A percentile compares a stretch with the other conserved stretches of the same genome.
Evolutionary conservation across 2,797 vertebrate genomes (phyloP).

Genomic region (Schizopygopsis pylzovi): DNA sequence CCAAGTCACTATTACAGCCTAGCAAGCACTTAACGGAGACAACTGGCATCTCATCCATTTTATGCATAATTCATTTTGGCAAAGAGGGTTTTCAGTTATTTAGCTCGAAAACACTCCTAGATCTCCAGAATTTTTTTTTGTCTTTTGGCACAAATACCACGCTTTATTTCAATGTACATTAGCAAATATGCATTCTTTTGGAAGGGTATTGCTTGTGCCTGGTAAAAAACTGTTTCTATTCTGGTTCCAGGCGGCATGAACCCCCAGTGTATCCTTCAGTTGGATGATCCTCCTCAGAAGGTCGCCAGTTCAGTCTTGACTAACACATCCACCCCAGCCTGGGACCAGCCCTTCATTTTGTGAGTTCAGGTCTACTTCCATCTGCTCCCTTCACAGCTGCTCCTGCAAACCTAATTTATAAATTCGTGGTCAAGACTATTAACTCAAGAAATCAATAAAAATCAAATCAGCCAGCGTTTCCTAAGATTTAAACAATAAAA

Average conservation of each 20-base stretch:
- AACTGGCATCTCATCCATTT: constrained; percentile 38
- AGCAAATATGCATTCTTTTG: not conserved
- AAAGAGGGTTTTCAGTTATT: not conserved
- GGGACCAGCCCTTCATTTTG: constrained; percentile 96
- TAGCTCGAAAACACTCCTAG: not conserved
- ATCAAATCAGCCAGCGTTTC: not conserved
- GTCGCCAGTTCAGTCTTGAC: constrained; percentile 80
- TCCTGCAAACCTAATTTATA: not conserved
- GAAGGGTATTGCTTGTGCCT: not conserved
- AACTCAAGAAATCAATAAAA: not conserved
- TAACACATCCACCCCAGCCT: constrained; percentile 78
- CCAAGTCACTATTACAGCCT: constrained; percentile 25
- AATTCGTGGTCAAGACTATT: not conserved
- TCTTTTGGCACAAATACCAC: not conserved
- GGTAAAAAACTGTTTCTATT: constrained; percentile 25
- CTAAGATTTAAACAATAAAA: not conserved
- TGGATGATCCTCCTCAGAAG: constrained; percentile 90
- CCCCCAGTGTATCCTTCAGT: constrained; percentile 81
- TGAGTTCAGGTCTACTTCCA: constrained; percentile 76
- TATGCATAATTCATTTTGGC: constrained; percentile 59
- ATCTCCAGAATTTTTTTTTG: not conserved
- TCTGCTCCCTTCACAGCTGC: not conserved
- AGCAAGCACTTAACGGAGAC: constrained; percentile 37
- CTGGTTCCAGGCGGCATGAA: constrained; percentile 77
- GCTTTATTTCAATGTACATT: not conserved